Conservation (phyloP, 2,113 vertebrate genomes). For the Leptodactylus fuscus region DNA sequence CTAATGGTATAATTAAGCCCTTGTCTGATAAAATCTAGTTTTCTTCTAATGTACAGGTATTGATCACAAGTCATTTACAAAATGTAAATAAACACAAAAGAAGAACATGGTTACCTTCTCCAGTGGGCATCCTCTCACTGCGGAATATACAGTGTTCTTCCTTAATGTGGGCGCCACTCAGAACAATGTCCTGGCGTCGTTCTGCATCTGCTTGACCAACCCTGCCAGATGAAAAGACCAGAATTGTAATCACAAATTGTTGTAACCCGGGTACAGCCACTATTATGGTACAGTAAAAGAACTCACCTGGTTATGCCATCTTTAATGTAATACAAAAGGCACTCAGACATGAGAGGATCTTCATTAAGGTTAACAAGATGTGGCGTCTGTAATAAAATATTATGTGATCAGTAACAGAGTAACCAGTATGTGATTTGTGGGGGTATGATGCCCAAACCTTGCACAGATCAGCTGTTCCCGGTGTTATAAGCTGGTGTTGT, state of each 20-base stretch:
- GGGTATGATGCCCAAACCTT: no score
- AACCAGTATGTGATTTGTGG: no score
- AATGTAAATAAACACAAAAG: neutral
- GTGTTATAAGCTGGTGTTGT: no score
- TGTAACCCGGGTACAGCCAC: neutral
- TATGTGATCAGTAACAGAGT: neutral
- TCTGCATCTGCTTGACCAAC: slow-evolving; percentile 95
- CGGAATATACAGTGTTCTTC: slow-evolving; percentile 97
- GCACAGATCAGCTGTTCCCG: no score
- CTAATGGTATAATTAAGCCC: neutral
- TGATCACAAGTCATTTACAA: no score
- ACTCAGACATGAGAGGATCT: slow-evolving; percentile 98
- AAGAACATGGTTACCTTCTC: slow-evolving; percentile 77
- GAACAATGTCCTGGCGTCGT: slow-evolving; percentile 93
- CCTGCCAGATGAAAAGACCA: slow-evolving; percentile 71
- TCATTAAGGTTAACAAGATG: slow-evolving; percentile 98
- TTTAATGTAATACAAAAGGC: slow-evolving; percentile 99
- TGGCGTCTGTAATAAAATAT: slow-evolving; percentile 83
- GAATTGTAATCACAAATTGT: slow-evolving; percentile 33
- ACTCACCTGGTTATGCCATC: slow-evolving; percentile 94
- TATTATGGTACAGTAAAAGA: no score
- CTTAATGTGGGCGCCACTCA: slow-evolving; percentile 96
- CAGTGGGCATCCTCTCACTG: slow-evolving; percentile 87
- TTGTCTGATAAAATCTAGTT: neutral
- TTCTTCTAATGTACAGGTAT: neutral